A percentile compares a stretch with the other conserved stretches of the same genome.
phyloP scores from a whole-genome alignment of 37 sponge, comb jelly and placozoan genomes.

The Beroe ovata region DNA sequence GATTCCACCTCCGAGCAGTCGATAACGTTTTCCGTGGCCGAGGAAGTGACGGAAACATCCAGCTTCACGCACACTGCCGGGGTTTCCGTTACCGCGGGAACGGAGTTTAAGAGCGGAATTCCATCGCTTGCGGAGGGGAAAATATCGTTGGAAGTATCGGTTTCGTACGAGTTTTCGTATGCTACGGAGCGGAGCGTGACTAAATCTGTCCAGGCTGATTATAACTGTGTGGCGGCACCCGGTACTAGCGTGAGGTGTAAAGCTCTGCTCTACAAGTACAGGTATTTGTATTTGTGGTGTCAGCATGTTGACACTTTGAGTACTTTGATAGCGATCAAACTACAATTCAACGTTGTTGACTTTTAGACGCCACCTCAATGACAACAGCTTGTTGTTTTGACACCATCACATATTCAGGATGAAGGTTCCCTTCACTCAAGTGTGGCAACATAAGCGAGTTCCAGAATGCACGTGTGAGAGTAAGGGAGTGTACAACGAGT shows the following conservation, averaged over 20 bases:
- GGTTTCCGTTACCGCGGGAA: constrained; percentile 16
- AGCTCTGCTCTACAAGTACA: not conserved
- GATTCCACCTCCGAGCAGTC: not conserved
- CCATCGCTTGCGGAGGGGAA: not conserved
- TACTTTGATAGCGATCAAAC: too few relatives aligned
- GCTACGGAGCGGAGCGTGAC: not conserved
- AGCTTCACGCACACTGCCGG: constrained; percentile 25
- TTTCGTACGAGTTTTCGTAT: constrained; percentile 5
- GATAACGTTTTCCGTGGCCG: not conserved
- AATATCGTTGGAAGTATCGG: not conserved
- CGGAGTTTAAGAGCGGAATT: constrained; percentile 19
- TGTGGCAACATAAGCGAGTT: constrained; percentile 12
- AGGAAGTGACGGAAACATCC: not conserved
- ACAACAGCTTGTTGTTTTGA: too few relatives aligned
- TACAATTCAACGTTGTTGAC: too few relatives aligned
- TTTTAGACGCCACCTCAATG: too few relatives aligned
- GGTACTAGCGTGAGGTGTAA: not conserved
- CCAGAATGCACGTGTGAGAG: constrained; percentile 1
- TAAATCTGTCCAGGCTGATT: not conserved
- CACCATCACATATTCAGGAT: not conserved
- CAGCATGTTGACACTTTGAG: too few relatives aligned
- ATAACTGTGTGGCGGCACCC: not conserved
- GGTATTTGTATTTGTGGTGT: too few relatives aligned
- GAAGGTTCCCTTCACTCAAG: constrained; percentile 2
- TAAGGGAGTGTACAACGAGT: not conserved